Evolutionary conservation across 2,113 vertebrate genomes (phyloP).

Genomic region (Nibea coibor): DNA sequence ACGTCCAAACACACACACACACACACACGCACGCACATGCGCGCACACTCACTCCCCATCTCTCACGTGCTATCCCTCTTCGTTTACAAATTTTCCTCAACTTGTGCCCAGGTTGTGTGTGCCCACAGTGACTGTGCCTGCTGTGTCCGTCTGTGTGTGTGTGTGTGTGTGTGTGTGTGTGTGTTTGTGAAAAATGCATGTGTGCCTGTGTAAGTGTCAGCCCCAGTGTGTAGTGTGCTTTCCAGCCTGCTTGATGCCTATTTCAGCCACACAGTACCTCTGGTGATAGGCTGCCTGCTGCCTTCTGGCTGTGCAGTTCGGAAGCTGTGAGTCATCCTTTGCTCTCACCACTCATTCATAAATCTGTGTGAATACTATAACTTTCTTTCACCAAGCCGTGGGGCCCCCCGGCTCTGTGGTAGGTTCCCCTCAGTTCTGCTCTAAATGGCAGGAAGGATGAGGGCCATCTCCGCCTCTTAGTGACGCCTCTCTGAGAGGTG

Average conservation of each 20-base stretch:
- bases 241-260: conserved; percentile 56
- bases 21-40: conserved; percentile 32
- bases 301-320: conserved; percentile 67
- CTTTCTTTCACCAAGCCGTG: conserved; percentile 66
- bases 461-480: conserved; percentile 49
- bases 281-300: conserved; percentile 73
- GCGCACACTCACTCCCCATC: neutral
- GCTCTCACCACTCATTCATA: conserved; percentile 82
- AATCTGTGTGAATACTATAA: conserved; percentile 79
- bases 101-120: conserved; percentile 49
- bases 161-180: conserved; percentile 15
- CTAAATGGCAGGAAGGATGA: conserved; percentile 72
- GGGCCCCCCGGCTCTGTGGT: conserved; percentile 59
- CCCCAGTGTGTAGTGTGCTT: conserved; percentile 48
- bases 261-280: conserved; percentile 65
- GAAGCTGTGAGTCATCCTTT: conserved; percentile 82
- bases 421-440: conserved; percentile 57
- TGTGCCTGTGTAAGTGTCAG: conserved; percentile 18
- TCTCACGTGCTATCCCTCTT: conserved; percentile 40
- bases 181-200: conserved; percentile 11
- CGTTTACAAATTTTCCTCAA: conserved; percentile 52
- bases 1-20: conserved; percentile 41
- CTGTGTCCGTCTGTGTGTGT: conserved; percentile 27
- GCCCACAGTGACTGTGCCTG: conserved; percentile 43
- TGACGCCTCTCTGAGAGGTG: conserved; percentile 48